These are phyloP conservation scores for Stegana nigrithorax DNA, from an alignment of 2,888 invertebrate genomes.

Conservation along the genomic window DNA sequence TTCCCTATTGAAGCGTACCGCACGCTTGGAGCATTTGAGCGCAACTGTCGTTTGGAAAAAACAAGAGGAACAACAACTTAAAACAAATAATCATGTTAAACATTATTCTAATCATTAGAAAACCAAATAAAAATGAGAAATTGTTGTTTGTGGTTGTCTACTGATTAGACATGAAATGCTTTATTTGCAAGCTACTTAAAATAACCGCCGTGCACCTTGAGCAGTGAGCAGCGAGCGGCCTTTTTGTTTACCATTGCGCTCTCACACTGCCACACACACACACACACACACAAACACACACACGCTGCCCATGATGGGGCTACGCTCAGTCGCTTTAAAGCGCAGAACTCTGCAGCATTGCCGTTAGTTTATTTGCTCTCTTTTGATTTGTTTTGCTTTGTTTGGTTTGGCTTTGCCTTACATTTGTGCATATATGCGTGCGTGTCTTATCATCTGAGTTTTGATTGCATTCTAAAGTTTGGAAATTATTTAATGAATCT, in stretches of 20 bases:
- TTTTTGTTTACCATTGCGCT: not conserved
- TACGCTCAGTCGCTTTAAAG: no score
- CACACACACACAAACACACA: not conserved
- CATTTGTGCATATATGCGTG: no score
- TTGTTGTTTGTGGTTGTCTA: not conserved
- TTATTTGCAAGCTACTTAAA: not conserved
- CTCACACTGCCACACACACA: not conserved
- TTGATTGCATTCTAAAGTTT: no score
- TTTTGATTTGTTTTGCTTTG: no score
- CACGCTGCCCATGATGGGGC: no score
- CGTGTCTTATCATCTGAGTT: no score
- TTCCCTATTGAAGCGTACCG: not conserved
- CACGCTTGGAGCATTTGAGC: not conserved
- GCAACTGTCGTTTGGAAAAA: no score
- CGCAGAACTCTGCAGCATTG: no score
- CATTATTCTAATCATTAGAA: slow-evolving; percentile 7
- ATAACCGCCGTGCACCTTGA: not conserved
- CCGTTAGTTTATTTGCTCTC: no score
- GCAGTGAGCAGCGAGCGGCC: not conserved
- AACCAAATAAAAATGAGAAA: not conserved
- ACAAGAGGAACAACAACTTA: no score
- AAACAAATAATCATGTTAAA: slow-evolving; percentile 13
- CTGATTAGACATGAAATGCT: slow-evolving; percentile 6
- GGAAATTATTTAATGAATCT: no score
- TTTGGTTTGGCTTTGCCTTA: no score